Evolutionary conservation across 2,888 invertebrate species (phyloP), one percentile per base, ranked within the genome.

Genomic region (Altica lythri): DNA sequence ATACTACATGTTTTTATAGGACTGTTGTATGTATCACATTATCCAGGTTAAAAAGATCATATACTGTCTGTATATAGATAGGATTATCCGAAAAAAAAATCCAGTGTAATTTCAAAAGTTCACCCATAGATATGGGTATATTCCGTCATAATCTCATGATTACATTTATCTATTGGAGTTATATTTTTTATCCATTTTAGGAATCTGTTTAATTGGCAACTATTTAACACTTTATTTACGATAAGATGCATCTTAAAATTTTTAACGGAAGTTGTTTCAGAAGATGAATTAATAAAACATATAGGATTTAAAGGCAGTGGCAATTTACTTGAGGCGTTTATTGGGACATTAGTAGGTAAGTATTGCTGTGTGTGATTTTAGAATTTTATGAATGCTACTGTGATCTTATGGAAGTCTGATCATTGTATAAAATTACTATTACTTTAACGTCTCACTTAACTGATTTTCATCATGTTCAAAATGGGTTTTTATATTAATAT

Each of bases 181-280:
- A 3, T 10, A 9, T 2, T n/a, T 29, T 29, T 29, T 10, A 10
- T 62, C 67, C 53, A 62, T 81, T 81, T 51, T 72, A 88, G 88
- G 68, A 83, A 84, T 63, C 80, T 88, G 67, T 86, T 94, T 66
- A 89, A 92, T 45, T 96, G 95, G 94, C 96, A 97, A 76, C 89
- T 93, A 0, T 93, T 90, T 77, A 98, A 98, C 77, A 90, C 93
- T 0, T 77, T 99, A 40, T 94, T 95, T 70, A 89, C 95, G 17
- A 86, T 96, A 53, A 83, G 96, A 68, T 90, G 83, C 61, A 84
- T 89, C 59, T 78, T 86, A 54, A 96, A 96, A 74, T 96, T 93
- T 72, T 80, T 97, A 30, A 89, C 94, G 9, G 95, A 97, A 75
- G 90, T 90, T 65, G 85, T 95, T 9, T 89, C 90, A 0, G 96